Percentiles rank a stretch among this genome's conserved stretches.
Conservation (phyloP, 2,113 vertebrate species). For the Desmodus rotundus region DNA sequence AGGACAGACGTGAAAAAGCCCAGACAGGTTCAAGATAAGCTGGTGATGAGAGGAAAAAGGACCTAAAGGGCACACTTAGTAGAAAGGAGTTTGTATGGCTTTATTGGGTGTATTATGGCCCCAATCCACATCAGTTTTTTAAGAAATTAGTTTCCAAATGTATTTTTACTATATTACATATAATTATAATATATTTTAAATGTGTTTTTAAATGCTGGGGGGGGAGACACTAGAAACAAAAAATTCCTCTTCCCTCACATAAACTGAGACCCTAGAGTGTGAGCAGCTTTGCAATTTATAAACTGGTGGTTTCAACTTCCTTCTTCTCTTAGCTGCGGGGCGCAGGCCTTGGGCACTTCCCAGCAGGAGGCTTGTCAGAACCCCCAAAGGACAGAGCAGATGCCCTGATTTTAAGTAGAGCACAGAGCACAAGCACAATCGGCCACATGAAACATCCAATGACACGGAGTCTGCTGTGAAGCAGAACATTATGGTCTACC, state of each 20-base stretch:
- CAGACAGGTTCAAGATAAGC: not conserved
- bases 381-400: conserved; percentile 15
- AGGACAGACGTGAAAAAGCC: not conserved
- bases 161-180: not conserved
- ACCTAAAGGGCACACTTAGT: not conserved
- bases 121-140: not conserved
- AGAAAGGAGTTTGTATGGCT: not conserved
- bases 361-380: not conserved
- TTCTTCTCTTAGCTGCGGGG: not conserved
- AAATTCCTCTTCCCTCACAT: not conserved
- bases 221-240: not conserved
- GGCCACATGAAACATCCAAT: not conserved
- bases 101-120: not conserved
- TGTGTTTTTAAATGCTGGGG: not conserved
- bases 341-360: not conserved
- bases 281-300: not conserved
- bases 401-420: conserved; percentile 39
- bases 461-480: not conserved
- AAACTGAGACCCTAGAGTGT: not conserved
- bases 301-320: conserved; percentile 25
- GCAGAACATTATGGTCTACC: not conserved
- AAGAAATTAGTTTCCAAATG: not conserved
- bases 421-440: not conserved
- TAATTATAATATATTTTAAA: conserved; percentile 12
- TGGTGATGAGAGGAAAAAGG: not conserved